Evolutionary conservation across 2,113 vertebrate species (phyloP), one percentile per base, ranked within the genome.

Genomic region (Apodemus sylvaticus): DNA sequence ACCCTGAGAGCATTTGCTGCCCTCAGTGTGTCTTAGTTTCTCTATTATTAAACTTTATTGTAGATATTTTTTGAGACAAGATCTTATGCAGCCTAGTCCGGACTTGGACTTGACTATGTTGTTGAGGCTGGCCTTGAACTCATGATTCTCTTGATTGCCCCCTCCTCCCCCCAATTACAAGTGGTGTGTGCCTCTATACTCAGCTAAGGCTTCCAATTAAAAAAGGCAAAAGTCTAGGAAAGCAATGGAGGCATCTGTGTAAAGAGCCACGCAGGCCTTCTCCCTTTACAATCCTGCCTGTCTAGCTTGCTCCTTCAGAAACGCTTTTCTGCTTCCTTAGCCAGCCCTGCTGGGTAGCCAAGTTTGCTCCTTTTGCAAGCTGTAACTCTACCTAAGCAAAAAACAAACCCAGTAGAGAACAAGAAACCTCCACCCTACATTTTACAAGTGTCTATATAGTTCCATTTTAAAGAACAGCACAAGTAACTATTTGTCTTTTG

Each of bases 391-490:
- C 39, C 73, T 31, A 42, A 74, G 42, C 16, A 19, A 53, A 89
- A 83, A 45, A 6, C n/a, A 24, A 82, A 78, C 3, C 60, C 68
- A 62, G 70, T 20, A 89, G 48, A 22, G 34, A 58, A 13, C 24
- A 76, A 60, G 31, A 51, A 86, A 48, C 31, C 78, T 42, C 93
- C 92, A 42, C 22, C 58, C n/a, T 48, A 76, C 20, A 48, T 13
- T 86, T 77, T 58, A 86, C 34, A 39, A 73, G 73, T 89, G 45
- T 12, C 79, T 12, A 60, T 9, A 60, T 31, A 10, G n/a, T 45
- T 91, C 31, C n/a, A 58, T 85, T 68, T 90, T 71, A 85, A 89
- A 81, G 77, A 94, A 87, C 11, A 81, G 17, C 29, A 36, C 7
- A 55, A n/a, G 26, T 39, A 48, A 83, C 85, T 79, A 2, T 86